These are phyloP conservation scores for Sebastes trivittatus DNA, from an alignment of 2,797 vertebrate genomes.

Conservation along the genomic window DNA sequence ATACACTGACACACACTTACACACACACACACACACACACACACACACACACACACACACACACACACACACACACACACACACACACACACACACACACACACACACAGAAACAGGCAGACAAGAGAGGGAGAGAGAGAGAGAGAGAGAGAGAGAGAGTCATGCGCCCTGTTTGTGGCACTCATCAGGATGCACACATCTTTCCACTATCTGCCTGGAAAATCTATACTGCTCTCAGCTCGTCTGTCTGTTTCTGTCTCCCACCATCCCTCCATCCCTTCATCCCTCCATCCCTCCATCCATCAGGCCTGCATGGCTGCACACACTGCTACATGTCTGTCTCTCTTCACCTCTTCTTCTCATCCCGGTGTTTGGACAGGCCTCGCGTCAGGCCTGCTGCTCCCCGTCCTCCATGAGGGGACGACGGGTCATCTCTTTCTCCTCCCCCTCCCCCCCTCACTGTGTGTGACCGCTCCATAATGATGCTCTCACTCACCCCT, in stretches of 20 bases:
- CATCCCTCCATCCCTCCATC: conserved; percentile 35
- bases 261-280: conserved; percentile 18
- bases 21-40: conserved; percentile 40
- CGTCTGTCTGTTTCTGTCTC: conserved; percentile 31
- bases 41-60: conserved; percentile 38
- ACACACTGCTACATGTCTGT: not conserved
- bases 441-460: too few species aligned
- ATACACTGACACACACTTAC: conserved; percentile 74
- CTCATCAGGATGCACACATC: conserved; percentile 69
- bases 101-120: conserved; percentile 45
- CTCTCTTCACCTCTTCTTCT: not conserved
- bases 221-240: conserved; percentile 67
- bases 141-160: conserved; percentile 47
- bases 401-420: conserved; percentile 48
- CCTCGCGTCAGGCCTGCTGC: conserved; percentile 48
- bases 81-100: conserved; percentile 38
- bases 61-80: conserved; percentile 60
- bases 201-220: conserved; percentile 73
- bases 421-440: conserved; percentile 55
- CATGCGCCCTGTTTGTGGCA: conserved; percentile 63
- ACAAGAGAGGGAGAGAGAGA: conserved; percentile 52
- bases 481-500: conserved; percentile 70
- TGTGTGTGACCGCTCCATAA: conserved; percentile 58
- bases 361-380: conserved; percentile 30
- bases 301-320: conserved; percentile 34